Evolutionary conservation across 2,113 vertebrate species (phyloP).

Genomic region (Camarhynchus parvulus): DNA sequence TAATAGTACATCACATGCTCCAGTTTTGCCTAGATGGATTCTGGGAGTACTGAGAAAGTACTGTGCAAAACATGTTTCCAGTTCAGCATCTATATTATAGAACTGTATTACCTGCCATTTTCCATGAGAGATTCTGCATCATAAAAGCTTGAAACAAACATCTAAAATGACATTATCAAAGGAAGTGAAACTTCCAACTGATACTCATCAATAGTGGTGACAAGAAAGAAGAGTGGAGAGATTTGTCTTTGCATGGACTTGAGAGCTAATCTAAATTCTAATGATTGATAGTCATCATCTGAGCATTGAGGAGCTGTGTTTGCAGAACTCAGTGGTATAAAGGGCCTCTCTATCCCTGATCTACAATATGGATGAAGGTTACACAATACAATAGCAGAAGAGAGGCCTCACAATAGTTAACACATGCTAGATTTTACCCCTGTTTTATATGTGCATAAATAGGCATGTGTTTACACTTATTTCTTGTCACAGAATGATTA

Average conservation of each 20-base stretch:
- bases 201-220: not conserved
- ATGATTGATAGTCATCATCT: not conserved
- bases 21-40: not conserved
- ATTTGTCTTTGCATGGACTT: not conserved
- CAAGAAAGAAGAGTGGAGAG: not conserved
- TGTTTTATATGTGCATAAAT: not conserved
- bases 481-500: not conserved
- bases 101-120: not conserved
- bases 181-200: not conserved
- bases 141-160: not conserved
- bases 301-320: not conserved
- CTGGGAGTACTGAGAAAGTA: not conserved
- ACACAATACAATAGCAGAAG: not conserved
- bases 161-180: not conserved
- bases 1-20: not conserved
- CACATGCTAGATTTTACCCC: not conserved
- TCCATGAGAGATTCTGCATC: not conserved
- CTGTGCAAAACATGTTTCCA: not conserved
- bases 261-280: not conserved
- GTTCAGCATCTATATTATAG: not conserved
- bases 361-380: not conserved
- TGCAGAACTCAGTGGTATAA: not conserved
- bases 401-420: not conserved
- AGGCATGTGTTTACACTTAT: not conserved
- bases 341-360: not conserved